phyloP scores from a whole-genome alignment of 2,113 vertebrate species.

The Eptatretus burgeri region DNA sequence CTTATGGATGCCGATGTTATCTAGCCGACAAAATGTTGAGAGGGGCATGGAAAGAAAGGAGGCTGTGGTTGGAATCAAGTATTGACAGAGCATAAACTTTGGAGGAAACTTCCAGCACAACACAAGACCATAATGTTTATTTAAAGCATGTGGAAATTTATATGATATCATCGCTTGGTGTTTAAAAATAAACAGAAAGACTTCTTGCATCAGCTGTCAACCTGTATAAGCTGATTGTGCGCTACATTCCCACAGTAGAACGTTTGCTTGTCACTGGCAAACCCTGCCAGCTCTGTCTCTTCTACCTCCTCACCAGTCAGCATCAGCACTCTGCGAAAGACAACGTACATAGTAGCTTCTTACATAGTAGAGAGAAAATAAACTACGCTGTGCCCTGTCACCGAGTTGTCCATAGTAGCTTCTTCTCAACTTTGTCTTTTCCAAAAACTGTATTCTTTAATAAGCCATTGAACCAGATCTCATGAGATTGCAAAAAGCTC shows the following conservation, averaged over 20 bases:
- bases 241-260: conserved; percentile 92
- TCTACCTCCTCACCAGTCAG: conserved; percentile 85
- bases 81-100: no score
- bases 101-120: background rate
- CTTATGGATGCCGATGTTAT: conserved; percentile 81
- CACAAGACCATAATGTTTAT: background rate
- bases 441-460: no score
- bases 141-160: background rate
- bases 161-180: no score
- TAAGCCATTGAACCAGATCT: no score
- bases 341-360: no score
- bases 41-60: background rate
- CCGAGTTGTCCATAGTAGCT: no score
- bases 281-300: conserved; percentile 71
- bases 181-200: background rate
- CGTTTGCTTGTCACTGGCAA: conserved; percentile 87
- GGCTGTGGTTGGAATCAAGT: no score
- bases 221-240: conserved; percentile 79
- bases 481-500: no score
- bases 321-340: conserved; percentile 46
- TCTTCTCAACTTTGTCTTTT: no score
- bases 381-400: no score
- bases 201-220: conserved; percentile 12
- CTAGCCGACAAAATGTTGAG: conserved; percentile 16
- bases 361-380: no score